These are phyloP conservation scores for Periplaneta americana DNA, from an alignment of 1,140 invertebrate species.

Conservation along the genomic window DNA sequence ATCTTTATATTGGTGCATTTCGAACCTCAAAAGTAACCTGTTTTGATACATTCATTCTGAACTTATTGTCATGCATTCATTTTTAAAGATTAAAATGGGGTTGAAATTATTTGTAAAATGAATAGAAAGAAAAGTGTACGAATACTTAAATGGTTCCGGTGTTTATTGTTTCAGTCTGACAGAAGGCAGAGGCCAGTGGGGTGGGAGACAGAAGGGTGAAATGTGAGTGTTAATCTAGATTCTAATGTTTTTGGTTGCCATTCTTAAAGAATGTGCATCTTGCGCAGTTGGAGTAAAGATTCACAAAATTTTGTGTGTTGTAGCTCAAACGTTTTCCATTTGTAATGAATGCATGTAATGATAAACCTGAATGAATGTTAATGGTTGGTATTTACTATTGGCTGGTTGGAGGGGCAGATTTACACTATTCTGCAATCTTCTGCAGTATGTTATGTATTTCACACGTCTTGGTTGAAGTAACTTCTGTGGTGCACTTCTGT, in stretches of 20 bases:
- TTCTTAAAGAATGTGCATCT: background rate
- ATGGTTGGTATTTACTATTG: background rate
- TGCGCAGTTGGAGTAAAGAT: background rate
- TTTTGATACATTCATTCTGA: too few species aligned
- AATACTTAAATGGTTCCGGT: background rate
- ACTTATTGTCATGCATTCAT: too few species aligned
- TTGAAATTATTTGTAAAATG: too few species aligned
- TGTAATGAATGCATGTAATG: background rate
- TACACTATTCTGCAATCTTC: too few species aligned
- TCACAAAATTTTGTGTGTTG: too few species aligned
- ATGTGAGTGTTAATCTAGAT: background rate
- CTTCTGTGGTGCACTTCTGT: too few species aligned
- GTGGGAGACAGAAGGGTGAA: slow-evolving; percentile 7
- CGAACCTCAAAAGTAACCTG: too few species aligned
- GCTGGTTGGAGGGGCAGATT: too few species aligned
- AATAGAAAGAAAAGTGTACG: background rate
- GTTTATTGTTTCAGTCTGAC: slow-evolving; percentile 12
- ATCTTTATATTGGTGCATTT: too few species aligned
- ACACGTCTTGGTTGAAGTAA: too few species aligned
- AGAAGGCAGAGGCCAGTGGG: slow-evolving; percentile 12
- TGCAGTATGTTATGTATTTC: too few species aligned
- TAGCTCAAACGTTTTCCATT: background rate
- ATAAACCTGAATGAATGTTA: background rate
- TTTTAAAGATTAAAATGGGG: too few species aligned
- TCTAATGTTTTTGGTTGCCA: background rate